phyloP scores from a whole-genome alignment of 2,797 vertebrate species.

The Hippoglossus hippoglossus region DNA sequence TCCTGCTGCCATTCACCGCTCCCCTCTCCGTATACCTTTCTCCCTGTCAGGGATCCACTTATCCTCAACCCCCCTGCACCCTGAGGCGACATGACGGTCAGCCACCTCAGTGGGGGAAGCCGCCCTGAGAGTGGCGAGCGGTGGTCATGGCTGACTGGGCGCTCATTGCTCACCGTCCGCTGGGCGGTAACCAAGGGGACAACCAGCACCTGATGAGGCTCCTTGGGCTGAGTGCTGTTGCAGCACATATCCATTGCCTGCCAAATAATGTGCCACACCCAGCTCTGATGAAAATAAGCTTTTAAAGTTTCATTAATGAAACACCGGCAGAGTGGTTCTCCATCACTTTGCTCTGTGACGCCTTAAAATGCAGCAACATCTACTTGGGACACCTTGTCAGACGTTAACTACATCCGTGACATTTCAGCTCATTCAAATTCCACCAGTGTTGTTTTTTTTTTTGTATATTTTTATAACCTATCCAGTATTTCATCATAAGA shows the following conservation, averaged over 20 bases:
- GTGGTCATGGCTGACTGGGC: too few relatives aligned
- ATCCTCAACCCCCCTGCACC: neutral
- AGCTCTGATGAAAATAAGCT: constrained; percentile 1
- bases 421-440: neutral
- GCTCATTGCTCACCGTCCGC: too few relatives aligned
- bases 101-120: neutral
- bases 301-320: too few relatives aligned
- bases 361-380: too few relatives aligned
- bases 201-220: too few relatives aligned
- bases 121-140: too few relatives aligned
- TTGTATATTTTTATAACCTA: neutral
- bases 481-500: neutral
- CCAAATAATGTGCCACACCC: neutral
- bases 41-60: constrained; percentile 11
- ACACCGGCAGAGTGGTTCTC: too few relatives aligned
- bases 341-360: neutral
- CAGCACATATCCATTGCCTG: too few relatives aligned
- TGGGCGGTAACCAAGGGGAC: too few relatives aligned
- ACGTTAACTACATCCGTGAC: too few relatives aligned
- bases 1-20: constrained; percentile 36
- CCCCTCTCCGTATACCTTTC: neutral
- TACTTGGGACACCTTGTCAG: too few relatives aligned
- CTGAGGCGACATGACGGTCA: neutral
- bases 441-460: neutral
- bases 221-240: too few relatives aligned